These are phyloP conservation scores for Egretta garzetta DNA, from an alignment of 2,113 vertebrate genomes.

Conservation along the genomic window DNA sequence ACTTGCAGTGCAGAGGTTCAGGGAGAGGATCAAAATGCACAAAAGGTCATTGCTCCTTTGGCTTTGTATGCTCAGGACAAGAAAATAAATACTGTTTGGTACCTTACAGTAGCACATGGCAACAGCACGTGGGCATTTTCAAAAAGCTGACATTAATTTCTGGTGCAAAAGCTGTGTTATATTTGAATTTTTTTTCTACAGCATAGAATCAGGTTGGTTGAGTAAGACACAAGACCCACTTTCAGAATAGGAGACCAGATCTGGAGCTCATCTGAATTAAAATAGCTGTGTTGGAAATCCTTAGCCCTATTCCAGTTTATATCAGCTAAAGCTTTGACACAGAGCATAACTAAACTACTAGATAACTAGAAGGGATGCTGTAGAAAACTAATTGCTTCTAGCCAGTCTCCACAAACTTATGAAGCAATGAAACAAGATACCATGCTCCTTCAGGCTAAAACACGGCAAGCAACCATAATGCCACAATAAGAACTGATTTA, in stretches of 20 bases:
- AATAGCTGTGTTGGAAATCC: background rate
- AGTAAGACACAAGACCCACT: background rate
- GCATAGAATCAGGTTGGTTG: background rate
- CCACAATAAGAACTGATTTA: background rate
- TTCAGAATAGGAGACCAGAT: background rate
- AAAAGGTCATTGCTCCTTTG: conserved; percentile 14
- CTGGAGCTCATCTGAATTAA: background rate
- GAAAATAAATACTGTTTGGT: background rate
- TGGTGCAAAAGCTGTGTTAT: background rate
- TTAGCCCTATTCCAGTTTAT: background rate
- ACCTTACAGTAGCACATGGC: background rate
- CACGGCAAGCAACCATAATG: background rate
- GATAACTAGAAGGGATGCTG: background rate
- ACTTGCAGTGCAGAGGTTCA: background rate
- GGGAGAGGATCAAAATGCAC: background rate
- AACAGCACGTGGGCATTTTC: background rate
- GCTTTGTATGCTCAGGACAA: background rate
- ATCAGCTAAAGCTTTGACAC: background rate
- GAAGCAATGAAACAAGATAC: background rate
- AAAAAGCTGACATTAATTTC: background rate
- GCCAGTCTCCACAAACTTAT: background rate
- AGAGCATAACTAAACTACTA: background rate
- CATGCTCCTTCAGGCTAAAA: background rate
- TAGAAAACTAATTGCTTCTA: background rate
- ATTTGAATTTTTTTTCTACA: accelerated